A percentile compares a stretch with the other conserved stretches of the same genome.
Conservation (phyloP, 2,113 vertebrate genomes). For the Nycticebus coucang region DNA sequence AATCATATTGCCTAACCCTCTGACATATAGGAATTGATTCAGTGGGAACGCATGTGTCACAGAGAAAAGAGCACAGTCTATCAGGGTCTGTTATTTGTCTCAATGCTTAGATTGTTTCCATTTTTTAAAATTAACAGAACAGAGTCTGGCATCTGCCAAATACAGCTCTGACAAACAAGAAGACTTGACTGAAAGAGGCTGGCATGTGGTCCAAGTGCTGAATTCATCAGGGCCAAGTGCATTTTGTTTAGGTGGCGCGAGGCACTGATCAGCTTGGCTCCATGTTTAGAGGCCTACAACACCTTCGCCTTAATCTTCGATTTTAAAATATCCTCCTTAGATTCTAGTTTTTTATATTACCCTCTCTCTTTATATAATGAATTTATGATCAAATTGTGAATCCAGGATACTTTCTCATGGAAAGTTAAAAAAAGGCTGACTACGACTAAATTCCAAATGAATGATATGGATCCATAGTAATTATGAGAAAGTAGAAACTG, state of each 20-base stretch:
- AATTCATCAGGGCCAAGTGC: not conserved
- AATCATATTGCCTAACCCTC: constrained; percentile 39
- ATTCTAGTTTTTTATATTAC: not conserved
- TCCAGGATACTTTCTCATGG: not conserved
- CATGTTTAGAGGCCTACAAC: too few species aligned
- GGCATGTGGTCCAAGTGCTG: not conserved
- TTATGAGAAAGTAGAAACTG: not conserved
- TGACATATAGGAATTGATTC: constrained; percentile 9
- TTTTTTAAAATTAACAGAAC: constrained; percentile 63
- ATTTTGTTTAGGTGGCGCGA: not conserved
- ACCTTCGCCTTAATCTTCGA: not conserved
- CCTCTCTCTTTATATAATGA: not conserved
- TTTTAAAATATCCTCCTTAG: not conserved
- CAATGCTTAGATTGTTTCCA: constrained; percentile 61
- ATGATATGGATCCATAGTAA: not conserved
- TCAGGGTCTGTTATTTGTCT: constrained; percentile 54
- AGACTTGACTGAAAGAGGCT: not conserved
- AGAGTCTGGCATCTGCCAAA: constrained; percentile 45
- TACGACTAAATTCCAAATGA: not conserved
- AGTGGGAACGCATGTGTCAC: not conserved
- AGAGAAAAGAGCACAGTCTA: constrained; percentile 56
- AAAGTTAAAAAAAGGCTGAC: not conserved
- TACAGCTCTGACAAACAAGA: constrained; percentile 24
- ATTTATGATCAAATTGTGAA: not conserved
- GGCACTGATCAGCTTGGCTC: not conserved